Base-by-base conservation (phyloP, 2,113 vertebrate genomes). In the Carollia perspicillata region DNA sequence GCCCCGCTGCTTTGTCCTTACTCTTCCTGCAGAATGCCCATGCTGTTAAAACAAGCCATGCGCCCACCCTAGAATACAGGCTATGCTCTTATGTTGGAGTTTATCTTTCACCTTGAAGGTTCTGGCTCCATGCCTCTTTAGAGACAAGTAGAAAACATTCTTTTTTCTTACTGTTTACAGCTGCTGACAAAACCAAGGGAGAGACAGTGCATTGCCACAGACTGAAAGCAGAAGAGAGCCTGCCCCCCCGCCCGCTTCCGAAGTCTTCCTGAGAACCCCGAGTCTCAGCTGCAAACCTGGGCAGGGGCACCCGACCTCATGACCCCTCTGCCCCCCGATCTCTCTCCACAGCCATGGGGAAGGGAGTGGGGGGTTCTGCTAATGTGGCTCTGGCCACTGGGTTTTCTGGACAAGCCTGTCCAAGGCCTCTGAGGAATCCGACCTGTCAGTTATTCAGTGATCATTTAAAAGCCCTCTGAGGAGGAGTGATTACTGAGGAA, bases 1-100 rank as follows among this genome's bases (percentile, higher is more conserved):
- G 1, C 33, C 53, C 14, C 0, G 2, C 22, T 4, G 5, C 33
- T 37, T 40, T 0, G 16, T 20, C 53, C 13, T 5, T 2, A 12
- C 47, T 8, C 77, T 49, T 26, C 37, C 65, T 33, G 22, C 3
- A 23, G 44, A 1, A 9, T 8, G 5, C 14, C 30, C 42, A 58
- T 22, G 2, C 28, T 3, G 26, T 30, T 69, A 18, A 58, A 35
- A 68, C 13, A 11, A 60, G 40, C 2, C 26, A 16, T 1, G 47
- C 30, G n/a, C 18, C 40, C 55, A 5, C 20, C 14, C 0, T 23
- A 18, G 72, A 14, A 2, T 5, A 17, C 51, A 12, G 10, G 35
- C 16, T 35, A 8, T n/a, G 42, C 55, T 66, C 8, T 22, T 6
- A 18, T 5, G 26, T 35, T 40, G 26, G 51, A 33, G 42, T 58